phyloP scores from a whole-genome alignment of 2,113 vertebrate species.

The Alosa alosa region DNA sequence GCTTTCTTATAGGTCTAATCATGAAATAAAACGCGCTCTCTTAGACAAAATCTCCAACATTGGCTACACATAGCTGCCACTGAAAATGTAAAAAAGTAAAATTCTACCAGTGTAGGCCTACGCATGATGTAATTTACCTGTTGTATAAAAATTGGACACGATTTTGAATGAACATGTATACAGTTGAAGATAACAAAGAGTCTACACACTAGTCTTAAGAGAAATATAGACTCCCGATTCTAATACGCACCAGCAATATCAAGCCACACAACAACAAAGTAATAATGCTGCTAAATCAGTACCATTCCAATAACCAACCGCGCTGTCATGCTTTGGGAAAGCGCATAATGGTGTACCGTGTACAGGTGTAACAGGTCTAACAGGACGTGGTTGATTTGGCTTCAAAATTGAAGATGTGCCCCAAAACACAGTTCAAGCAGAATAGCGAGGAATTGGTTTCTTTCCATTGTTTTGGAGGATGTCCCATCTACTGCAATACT shows the following conservation, averaged over 20 bases:
- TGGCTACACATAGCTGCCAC: constrained; percentile 15
- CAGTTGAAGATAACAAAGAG: constrained; percentile 35
- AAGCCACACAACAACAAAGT: constrained; percentile 66
- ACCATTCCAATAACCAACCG: neutral
- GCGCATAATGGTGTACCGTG: neutral
- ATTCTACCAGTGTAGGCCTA: neutral
- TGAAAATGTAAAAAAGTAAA: constrained; percentile 16
- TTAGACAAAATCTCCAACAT: neutral
- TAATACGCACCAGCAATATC: constrained; percentile 52
- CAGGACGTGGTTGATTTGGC: neutral
- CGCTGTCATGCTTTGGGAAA: neutral
- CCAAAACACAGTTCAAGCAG: neutral
- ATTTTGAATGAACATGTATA: constrained; percentile 16
- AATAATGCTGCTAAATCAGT: constrained; percentile 54
- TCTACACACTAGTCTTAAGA: constrained; percentile 45
- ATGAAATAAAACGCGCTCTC: constrained; percentile 3
- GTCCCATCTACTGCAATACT: neutral
- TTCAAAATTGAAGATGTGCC: neutral
- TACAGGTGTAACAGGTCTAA: neutral
- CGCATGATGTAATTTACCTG: constrained; percentile 5
- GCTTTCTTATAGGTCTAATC: constrained; percentile 11
- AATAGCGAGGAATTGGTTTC: neutral
- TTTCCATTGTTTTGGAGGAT: neutral
- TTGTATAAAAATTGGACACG: constrained; percentile 12
- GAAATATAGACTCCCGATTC: constrained; percentile 35